These are phyloP conservation scores for Hypotaenidia okinawae DNA, from an alignment of 2,797 vertebrate species.

Conservation along the genomic window DNA sequence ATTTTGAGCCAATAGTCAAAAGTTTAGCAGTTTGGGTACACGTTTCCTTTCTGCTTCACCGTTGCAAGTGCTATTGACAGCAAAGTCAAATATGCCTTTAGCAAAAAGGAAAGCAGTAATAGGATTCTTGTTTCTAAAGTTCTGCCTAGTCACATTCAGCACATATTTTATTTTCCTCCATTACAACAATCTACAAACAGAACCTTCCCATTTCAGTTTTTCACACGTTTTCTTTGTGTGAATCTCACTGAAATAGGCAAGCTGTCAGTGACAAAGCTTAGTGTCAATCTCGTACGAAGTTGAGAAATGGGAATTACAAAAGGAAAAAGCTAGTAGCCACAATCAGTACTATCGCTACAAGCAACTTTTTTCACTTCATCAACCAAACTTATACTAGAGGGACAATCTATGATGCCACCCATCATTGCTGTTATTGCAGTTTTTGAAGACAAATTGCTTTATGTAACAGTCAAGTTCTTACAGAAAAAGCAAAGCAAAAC, in stretches of 20 bases:
- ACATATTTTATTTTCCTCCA: slow-evolving; percentile 37
- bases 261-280: slow-evolving; percentile 44
- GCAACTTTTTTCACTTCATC: neutral
- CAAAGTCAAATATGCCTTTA: slow-evolving; percentile 41
- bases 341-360: neutral
- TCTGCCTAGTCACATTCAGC: slow-evolving; percentile 38
- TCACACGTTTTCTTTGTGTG: slow-evolving; percentile 14
- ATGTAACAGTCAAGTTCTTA: neutral
- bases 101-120: slow-evolving; percentile 7
- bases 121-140: slow-evolving; percentile 28
- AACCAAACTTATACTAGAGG: neutral
- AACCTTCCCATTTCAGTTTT: slow-evolving; percentile 48
- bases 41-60: neutral
- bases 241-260: slow-evolving; percentile 50
- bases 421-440: neutral
- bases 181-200: slow-evolving; percentile 31
- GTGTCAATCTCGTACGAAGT: neutral
- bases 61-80: neutral
- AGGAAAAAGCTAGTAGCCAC: neutral
- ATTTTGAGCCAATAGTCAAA: neutral
- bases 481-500: accelerated
- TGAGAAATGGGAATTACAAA: slow-evolving; percentile 22
- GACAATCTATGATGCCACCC: neutral
- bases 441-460: neutral
- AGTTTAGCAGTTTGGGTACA: neutral